Evolutionary conservation across 2,888 invertebrate species (phyloP), one percentile per base, ranked within the genome.

Genomic region (Nowickia ferox): DNA sequence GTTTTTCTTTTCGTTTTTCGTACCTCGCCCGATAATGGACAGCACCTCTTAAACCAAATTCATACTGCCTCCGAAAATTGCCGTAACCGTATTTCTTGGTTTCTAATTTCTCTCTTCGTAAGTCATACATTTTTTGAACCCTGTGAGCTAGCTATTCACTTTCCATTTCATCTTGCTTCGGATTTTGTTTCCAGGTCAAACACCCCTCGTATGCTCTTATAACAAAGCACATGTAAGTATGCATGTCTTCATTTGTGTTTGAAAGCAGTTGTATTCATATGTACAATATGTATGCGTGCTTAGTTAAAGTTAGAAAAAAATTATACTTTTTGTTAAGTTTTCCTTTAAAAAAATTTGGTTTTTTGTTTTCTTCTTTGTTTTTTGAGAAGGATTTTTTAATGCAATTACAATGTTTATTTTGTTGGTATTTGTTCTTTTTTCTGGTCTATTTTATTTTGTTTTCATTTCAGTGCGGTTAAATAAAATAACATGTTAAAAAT

Each of bases 381-480:
- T 51, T 17, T 42, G 68, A 48, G 22, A 59, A 75, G 74, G 63
- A 75, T 78, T 85, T 85, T 84, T 65, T 78, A 69, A 82, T 78
- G 78, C 68, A 78, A 78, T 77, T 78, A 85, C 76, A 84, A 76
- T 84, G 74, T 85, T 82, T 75, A 63, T 69, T 75, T 81, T 66
- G 48, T 51, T 77, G 19, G 19, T 55, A 66, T 59, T 74, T 74
- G 44, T 69, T 69, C 10, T 22, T 61, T 46, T 51, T 40, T 44
- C 71, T 63, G 1, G 40, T 69, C 30, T 69, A n/a, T 10, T 65
- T 22, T 59, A 48, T 53, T 61, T 30, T 53, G 8, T 59, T 61
- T 68, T 59, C 61, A 22, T 72, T 65, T 72, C 48, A 51, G 15
- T 71, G 65, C 59, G 77, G 51, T 71, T 77, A 19, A 63, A 71